phyloP scores from a whole-genome alignment of 1,140 invertebrate genomes.

The Drosophila lacteicornis region DNA sequence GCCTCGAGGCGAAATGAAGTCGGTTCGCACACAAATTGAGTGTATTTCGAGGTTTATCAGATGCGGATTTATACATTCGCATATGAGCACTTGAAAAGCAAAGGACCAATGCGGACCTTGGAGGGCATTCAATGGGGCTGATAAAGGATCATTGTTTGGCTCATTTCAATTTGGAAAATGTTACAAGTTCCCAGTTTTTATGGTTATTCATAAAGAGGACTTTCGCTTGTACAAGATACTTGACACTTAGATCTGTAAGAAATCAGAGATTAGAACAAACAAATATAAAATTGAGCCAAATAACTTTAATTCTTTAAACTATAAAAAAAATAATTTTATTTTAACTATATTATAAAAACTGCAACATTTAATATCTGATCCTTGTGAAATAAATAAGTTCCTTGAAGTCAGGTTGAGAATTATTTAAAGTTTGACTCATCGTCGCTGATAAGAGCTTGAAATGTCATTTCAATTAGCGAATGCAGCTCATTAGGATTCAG shows the following conservation, averaged over 20 bases:
- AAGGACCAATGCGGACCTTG: slow-evolving; percentile 2
- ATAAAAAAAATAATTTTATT: neutral
- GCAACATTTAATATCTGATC: neutral
- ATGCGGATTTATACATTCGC: slow-evolving; percentile 53
- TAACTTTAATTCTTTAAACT: too few relatives aligned
- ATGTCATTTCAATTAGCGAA: slow-evolving; percentile 58
- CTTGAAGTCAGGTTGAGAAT: neutral
- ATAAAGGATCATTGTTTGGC: slow-evolving; percentile 11
- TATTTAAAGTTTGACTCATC: neutral
- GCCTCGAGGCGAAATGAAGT: slow-evolving; percentile 52
- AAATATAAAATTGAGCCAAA: too few relatives aligned
- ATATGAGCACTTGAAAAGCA: slow-evolving; percentile 15
- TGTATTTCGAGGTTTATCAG: slow-evolving; percentile 63
- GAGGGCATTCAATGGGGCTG: neutral
- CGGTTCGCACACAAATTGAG: slow-evolving; percentile 54
- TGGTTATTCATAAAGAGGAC: neutral
- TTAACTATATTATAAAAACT: neutral
- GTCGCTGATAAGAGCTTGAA: slow-evolving; percentile 18
- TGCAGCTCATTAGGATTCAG: slow-evolving; percentile 56
- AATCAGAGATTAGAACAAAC: neutral
- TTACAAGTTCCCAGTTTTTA: slow-evolving; percentile 5
- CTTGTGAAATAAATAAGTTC: neutral
- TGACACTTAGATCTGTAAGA: neutral
- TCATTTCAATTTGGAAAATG: slow-evolving; percentile 24
- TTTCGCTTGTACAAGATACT: neutral